Base-by-base conservation (phyloP, 1,140 invertebrate genomes). In the Oryzaephilus surinamensis region DNA sequence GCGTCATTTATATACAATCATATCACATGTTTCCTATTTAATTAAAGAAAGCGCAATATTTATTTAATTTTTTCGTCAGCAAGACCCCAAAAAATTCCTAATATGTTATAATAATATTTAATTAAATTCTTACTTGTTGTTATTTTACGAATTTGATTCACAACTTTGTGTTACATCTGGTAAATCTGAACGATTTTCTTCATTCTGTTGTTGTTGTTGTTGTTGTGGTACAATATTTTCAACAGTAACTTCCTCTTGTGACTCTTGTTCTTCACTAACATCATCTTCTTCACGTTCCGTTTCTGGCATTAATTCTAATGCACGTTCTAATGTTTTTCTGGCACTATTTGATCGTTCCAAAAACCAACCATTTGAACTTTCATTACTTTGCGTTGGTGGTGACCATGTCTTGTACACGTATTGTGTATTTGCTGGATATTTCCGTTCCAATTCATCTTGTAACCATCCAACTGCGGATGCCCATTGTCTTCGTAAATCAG, bases 321-420 rank as follows among this genome's bases (percentile, higher is more conserved):
- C 88, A 57, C 81, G 77, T 45, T 91, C 82, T 23, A 96, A 69
- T 0, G 86, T 94, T 55, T 90, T 84, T 36, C 86, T 77, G 0
- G 93, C 94, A 48, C 89, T 94, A 51, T 89, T 89, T 36, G 90
- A 95, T 36, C 93, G 72, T 60, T 97, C 92, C 26, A 97, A 64
- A 66, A 90, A 93, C 58, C 95, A 97, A 32, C 92, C 90, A 62
- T 91, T 95, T 6, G 89, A 85, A 11, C 86, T 89, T 60, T 97
- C 93, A 64, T 97, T 97, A 7, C 89, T 95, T 51, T 86, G 84
- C 1, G 87, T 81, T 3, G 84, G 81, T 3, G 91, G 89, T 7
- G 92, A 90, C 43, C 91, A 94, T 84, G 92, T 96, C 41, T 86
- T 88, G 55, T 92, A 94, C 20, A 81, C 78, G 57, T 91, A 91